phyloP scores from a whole-genome alignment of 2,113 vertebrate species.

The Ceuthmochares aereus region DNA sequence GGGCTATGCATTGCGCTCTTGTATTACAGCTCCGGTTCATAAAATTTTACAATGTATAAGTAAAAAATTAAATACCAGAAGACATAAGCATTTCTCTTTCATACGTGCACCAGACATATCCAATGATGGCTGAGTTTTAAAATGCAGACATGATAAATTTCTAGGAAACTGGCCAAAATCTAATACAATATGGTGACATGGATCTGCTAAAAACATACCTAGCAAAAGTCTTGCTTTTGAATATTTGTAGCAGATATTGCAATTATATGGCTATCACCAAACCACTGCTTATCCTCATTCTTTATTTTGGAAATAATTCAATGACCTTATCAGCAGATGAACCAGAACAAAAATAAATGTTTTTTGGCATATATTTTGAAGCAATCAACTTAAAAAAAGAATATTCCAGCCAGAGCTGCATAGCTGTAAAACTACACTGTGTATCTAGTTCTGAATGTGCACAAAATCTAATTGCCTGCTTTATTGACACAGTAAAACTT shows the following conservation, averaged over 20 bases:
- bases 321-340: neutral
- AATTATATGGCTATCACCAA: neutral
- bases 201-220: neutral
- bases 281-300: neutral
- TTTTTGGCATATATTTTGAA: neutral
- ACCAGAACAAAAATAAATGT: neutral
- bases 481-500: neutral
- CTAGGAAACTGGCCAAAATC: neutral
- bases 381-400: neutral
- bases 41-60: slow-evolving; percentile 60
- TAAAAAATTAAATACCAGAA: slow-evolving; percentile 53
- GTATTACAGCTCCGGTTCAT: slow-evolving; percentile 49
- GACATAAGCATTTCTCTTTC: slow-evolving; percentile 19
- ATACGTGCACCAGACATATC: neutral
- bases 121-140: neutral
- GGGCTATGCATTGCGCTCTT: slow-evolving; percentile 40
- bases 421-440: neutral
- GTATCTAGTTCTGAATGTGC: neutral
- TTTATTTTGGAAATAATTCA: slow-evolving; percentile 31
- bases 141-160: neutral
- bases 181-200: neutral
- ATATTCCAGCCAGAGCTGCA: neutral
- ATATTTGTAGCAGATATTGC: neutral
- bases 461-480: neutral
- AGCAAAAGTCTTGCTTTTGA: neutral